These are phyloP conservation scores for Muraenolepis orangiensis DNA, from an alignment of 2,797 vertebrate species.

Conservation along the genomic window DNA sequence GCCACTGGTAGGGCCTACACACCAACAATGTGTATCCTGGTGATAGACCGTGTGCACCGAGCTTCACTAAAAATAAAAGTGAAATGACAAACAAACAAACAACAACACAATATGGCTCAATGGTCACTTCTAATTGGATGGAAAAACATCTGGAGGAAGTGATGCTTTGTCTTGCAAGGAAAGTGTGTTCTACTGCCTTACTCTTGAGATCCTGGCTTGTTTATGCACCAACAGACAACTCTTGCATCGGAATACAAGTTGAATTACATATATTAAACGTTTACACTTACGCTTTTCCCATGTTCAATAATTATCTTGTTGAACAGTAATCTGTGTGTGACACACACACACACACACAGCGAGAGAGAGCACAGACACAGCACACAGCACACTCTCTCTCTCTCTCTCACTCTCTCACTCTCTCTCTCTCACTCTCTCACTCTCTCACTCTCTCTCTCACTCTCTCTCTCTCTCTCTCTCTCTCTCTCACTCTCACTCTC, in stretches of 20 bases:
- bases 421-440: slow-evolving; percentile 34
- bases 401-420: too few relatives aligned
- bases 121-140: not conserved
- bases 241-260: not conserved
- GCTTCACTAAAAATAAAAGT: not conserved
- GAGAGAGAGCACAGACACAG: not conserved
- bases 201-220: not conserved
- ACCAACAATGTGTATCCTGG: too few relatives aligned
- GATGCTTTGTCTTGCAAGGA: not conserved
- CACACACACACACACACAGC: not conserved
- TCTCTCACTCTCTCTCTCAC: slow-evolving; percentile 12
- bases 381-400: too few relatives aligned
- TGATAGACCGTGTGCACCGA: too few relatives aligned
- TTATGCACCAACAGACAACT: not conserved
- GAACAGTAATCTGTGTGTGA: too few relatives aligned
- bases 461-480: slow-evolving; percentile 15
- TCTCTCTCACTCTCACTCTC: not conserved
- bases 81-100: not conserved
- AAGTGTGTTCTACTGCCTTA: not conserved
- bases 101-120: not conserved
- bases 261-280: not conserved
- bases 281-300: not conserved
- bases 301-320: not conserved
- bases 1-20: too few relatives aligned
- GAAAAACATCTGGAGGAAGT: not conserved